Conservation (phyloP, 1,140 invertebrate genomes). For the Procambarus clarkii region DNA sequence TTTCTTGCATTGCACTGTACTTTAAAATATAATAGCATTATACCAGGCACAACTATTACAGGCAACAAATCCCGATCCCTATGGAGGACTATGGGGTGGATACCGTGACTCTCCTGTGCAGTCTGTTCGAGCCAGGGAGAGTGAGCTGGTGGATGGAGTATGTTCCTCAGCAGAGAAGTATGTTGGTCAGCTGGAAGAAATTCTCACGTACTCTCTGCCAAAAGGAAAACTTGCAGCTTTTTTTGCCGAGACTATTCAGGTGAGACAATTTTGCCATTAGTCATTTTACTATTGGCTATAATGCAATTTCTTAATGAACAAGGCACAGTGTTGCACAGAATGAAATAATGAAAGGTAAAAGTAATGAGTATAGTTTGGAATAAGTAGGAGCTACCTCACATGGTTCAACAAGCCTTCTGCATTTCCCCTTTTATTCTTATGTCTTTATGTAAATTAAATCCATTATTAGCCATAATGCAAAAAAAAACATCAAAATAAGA, state of each 20-base stretch:
- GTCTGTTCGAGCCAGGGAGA: slow-evolving; percentile 83
- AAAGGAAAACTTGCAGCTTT: slow-evolving; percentile 88
- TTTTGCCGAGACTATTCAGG: slow-evolving; percentile 96
- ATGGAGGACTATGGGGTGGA: slow-evolving; percentile 92
- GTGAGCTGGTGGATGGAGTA: slow-evolving; percentile 76
- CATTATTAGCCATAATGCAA: no score
- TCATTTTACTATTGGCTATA: background rate
- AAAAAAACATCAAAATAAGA: no score
- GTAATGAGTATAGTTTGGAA: no score
- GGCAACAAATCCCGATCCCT: slow-evolving; percentile 94
- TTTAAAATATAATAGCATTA: background rate
- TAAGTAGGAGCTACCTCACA: no score
- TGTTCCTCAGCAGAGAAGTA: slow-evolving; percentile 89
- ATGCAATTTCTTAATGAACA: no score
- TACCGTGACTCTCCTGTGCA: slow-evolving; percentile 90
- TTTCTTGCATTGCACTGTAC: no score
- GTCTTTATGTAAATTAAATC: no score
- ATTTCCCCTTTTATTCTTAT: no score
- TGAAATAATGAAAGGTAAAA: no score
- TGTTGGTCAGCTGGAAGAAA: slow-evolving; percentile 87
- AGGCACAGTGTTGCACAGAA: no score
- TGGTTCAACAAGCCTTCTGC: no score
- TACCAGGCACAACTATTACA: slow-evolving; percentile 75
- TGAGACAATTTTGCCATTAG: slow-evolving; percentile 64
- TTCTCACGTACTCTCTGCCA: slow-evolving; percentile 86